These are phyloP conservation scores for Catharus fuscescens DNA, from an alignment of 2,113 vertebrate species.

Conservation along the genomic window DNA sequence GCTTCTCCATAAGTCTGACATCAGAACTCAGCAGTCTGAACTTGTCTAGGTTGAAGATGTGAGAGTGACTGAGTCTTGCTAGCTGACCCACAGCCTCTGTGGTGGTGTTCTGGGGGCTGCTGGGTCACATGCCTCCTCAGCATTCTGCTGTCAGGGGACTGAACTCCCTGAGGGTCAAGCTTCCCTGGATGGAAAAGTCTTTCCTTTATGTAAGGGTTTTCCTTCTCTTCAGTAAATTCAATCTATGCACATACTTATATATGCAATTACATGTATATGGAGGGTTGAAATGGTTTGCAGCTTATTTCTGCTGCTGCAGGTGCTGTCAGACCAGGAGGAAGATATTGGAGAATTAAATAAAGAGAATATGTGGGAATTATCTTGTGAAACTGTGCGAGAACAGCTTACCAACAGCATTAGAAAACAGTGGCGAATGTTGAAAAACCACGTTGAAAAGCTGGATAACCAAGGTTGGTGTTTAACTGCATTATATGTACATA, in stretches of 20 bases:
- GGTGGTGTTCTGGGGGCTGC: neutral
- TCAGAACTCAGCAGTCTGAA: neutral
- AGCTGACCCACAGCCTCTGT: neutral
- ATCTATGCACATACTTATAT: neutral
- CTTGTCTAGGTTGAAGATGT: neutral
- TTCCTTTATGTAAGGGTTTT: neutral
- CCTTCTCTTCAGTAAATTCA: neutral
- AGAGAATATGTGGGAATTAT: slow-evolving; percentile 87
- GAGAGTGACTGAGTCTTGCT: neutral
- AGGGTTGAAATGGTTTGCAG: neutral
- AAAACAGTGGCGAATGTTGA: slow-evolving; percentile 94
- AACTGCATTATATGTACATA: neutral
- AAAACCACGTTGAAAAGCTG: slow-evolving; percentile 91
- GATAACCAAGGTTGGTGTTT: slow-evolving; percentile 89
- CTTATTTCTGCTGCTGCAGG: slow-evolving; percentile 65
- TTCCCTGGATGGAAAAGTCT: neutral
- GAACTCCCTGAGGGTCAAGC: neutral
- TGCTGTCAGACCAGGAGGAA: slow-evolving; percentile 85
- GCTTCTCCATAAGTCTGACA: neutral
- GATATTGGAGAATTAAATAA: slow-evolving; percentile 81
- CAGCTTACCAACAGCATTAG: slow-evolving; percentile 96
- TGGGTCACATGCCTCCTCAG: neutral
- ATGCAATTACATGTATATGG: neutral
- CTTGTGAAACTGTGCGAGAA: slow-evolving; percentile 90
- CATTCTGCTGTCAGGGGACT: neutral